phyloP scores from a whole-genome alignment of 2,113 vertebrate genomes.

The Gnathonemus echidnorhynchus region DNA sequence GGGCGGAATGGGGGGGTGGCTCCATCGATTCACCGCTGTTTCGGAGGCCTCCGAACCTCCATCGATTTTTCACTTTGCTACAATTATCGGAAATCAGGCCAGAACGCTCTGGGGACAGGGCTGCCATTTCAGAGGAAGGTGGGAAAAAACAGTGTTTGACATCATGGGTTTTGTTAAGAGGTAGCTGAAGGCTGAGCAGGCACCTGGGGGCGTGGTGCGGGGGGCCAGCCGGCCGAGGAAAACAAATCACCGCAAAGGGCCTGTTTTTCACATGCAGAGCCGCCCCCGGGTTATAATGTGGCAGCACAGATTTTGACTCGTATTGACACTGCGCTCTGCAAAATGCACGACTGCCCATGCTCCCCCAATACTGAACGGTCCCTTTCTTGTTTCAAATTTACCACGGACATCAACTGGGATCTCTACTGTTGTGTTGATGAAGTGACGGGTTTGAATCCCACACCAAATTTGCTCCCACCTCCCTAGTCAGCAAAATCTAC shows the following conservation, averaged over 20 bases:
- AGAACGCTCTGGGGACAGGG: neutral
- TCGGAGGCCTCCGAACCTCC: conserved; percentile 23
- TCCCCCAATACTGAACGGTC: neutral
- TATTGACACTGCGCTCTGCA: conserved; percentile 14
- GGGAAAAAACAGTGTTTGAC: neutral
- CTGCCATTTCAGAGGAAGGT: neutral
- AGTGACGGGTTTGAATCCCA: neutral
- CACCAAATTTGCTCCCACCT: neutral
- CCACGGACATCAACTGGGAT: neutral
- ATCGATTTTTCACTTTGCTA: conserved; percentile 42
- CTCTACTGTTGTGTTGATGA: neutral
- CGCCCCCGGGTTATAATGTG: conserved; percentile 30
- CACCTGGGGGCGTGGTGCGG: neutral
- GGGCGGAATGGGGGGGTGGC: neutral
- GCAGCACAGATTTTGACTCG: conserved; percentile 17
- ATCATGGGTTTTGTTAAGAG: neutral
- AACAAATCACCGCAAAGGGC: conserved; percentile 16
- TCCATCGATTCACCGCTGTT: conserved; percentile 35
- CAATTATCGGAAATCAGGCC: conserved; percentile 38
- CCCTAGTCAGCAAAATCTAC: neutral
- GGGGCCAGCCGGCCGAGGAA: neutral
- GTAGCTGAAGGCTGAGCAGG: neutral
- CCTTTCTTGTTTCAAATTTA: neutral
- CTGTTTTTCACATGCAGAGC: conserved; percentile 16
- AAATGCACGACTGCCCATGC: neutral